Evolutionary conservation across 2,888 invertebrate species (phyloP).

Genomic region (Leptopterna dolabrata): DNA sequence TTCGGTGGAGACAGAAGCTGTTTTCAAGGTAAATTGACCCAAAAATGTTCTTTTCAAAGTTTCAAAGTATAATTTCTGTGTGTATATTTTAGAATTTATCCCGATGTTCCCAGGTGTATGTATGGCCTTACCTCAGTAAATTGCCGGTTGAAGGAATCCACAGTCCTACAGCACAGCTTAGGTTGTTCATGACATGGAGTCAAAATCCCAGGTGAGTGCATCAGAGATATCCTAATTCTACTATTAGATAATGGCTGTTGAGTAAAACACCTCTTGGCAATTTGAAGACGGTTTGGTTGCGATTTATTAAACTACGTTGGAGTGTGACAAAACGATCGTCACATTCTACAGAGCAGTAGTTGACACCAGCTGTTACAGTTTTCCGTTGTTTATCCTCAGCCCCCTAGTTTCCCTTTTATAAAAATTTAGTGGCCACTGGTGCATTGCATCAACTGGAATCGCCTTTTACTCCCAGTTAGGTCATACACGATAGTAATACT

Average conservation of each 20-base stretch:
- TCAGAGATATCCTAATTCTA: not conserved
- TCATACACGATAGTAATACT: too few species aligned
- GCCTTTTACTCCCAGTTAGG: too few species aligned
- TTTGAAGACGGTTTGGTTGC: too few species aligned
- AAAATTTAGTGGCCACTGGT: too few species aligned
- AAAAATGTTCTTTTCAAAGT: not conserved
- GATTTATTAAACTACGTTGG: too few species aligned
- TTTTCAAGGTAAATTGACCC: conserved; percentile 72
- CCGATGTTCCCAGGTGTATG: conserved; percentile 69
- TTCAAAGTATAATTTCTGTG: too few species aligned
- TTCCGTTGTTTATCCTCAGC: too few species aligned
- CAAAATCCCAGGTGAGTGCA: conserved; percentile 74
- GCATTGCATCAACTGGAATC: too few species aligned
- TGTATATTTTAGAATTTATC: not conserved
- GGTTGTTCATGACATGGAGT: conserved; percentile 84
- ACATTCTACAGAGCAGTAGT: too few species aligned
- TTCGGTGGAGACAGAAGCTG: conserved; percentile 75
- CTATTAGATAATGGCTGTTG: not conserved
- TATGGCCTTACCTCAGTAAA: conserved; percentile 84
- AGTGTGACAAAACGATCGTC: too few species aligned
- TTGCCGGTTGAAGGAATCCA: conserved; percentile 85
- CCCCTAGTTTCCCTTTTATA: too few species aligned
- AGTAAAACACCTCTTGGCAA: not conserved
- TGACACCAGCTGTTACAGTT: too few species aligned
- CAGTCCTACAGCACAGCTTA: conserved; percentile 83